Base-by-base conservation (phyloP, 2,888 invertebrate genomes). In the Zygaena filipendulae region DNA sequence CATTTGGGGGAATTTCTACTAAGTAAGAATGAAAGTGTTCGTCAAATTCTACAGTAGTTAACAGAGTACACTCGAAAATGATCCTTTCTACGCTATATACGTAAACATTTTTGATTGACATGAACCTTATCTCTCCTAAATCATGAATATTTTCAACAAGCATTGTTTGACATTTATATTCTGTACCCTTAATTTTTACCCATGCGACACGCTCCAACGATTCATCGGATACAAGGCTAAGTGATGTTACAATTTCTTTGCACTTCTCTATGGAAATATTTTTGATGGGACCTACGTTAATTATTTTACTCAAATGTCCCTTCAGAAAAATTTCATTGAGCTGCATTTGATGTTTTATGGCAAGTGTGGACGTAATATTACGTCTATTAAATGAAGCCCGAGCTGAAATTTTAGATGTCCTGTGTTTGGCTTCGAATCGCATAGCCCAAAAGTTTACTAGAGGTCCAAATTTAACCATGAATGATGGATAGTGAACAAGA, bases 401-500 rank as follows among this genome's bases (percentile, higher is more conserved):
- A 7, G 16, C 16, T 6, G 16, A 4, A 6, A 16, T 6, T 16
- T 16, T 16, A 6, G 16, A 16, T 6, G 4, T 4, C 4, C 16
- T 4, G 7, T 16, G 16, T 16, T 16, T 16, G 16, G 16, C 16
- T 30, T 40, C 37, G 28, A 38, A 40, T 16, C 40, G 24, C 37
- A 40, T 40, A 3, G 40, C 21, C 40, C 16, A 16, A 16, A 16
- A 16, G 7, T 4, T 7, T 6, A 7, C 4, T 16, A 16, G 16
- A 16, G 16, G 16, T 4, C 16, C 16, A 16, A 16, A 16, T 16
- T 16, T 16, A 16, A 6, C 7, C 7, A 16, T 16, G 7, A 16
- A 6, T 6, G 16, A 16, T 6, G 4, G 16, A 16, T 16, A 16
- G 7, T 16, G 16, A 16, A 16, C 7, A 4, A 16, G 4, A 16